A percentile compares a stretch with the other conserved stretches of the same genome.
These are phyloP conservation scores for Syngnathoides biaculeatus DNA, from an alignment of 2,113 vertebrate species.

Conservation along the genomic window DNA sequence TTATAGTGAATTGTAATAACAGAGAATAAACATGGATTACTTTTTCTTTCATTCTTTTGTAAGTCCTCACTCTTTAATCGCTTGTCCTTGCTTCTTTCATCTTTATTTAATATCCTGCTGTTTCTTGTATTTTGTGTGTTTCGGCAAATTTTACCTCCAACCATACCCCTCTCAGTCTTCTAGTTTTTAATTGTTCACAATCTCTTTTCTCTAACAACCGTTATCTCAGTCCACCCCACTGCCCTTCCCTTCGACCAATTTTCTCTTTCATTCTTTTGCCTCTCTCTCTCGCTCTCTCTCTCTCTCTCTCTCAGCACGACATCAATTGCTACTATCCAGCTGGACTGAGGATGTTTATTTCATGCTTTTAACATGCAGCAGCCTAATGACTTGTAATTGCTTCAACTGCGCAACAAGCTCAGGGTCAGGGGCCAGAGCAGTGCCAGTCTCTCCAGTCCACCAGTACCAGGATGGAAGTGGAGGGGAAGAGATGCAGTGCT, in stretches of 20 bases:
- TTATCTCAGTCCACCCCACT: slow-evolving; percentile 45
- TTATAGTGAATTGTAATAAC: background rate
- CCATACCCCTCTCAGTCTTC: slow-evolving; percentile 14
- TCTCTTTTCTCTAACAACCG: slow-evolving; percentile 18
- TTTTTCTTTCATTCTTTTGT: background rate
- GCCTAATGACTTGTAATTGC: slow-evolving; percentile 70
- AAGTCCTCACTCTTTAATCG: background rate
- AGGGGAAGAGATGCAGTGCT: slow-evolving; percentile 6
- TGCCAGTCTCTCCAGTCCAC: slow-evolving; percentile 1
- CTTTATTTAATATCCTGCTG: slow-evolving; percentile 11
- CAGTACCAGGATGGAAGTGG: slow-evolving; percentile 6
- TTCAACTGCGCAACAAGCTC: slow-evolving; percentile 40
- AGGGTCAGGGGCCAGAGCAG: slow-evolving; percentile 7
- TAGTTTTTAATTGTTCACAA: slow-evolving; percentile 23
- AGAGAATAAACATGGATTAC: background rate
- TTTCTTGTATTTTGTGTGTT: slow-evolving; percentile 3
- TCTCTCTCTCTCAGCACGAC: slow-evolving; percentile 14
- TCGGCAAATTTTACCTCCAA: slow-evolving; percentile 4
- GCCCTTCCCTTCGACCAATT: slow-evolving; percentile 32
- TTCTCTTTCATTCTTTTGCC: too few species aligned
- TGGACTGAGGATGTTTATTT: slow-evolving; percentile 61
- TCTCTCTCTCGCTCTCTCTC: slow-evolving; percentile 10
- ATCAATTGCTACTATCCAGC: slow-evolving; percentile 13
- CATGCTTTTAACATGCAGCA: slow-evolving; percentile 39
- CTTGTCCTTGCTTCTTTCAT: background rate